These are phyloP conservation scores for Macrosiphum euphorbiae DNA, from an alignment of 2,888 invertebrate genomes.

Conservation along the genomic window DNA sequence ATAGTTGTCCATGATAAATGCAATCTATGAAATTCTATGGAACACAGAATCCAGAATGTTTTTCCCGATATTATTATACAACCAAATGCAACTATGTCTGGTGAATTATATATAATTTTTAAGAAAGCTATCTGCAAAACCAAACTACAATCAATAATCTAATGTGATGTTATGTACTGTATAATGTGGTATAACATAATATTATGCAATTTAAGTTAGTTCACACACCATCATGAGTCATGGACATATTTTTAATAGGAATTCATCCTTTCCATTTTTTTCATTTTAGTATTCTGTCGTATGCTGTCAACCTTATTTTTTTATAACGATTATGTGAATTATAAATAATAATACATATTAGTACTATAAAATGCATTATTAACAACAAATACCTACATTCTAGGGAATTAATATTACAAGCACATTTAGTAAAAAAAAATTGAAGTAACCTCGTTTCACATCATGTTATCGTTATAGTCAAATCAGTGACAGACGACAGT, in stretches of 20 bases:
- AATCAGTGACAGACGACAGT: neutral
- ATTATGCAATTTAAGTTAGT: neutral
- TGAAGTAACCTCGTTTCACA: neutral
- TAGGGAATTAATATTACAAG: neutral
- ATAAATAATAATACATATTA: neutral
- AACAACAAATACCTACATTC: neutral
- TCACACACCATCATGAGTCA: neutral
- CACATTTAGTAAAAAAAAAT: neutral
- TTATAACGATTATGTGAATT: neutral
- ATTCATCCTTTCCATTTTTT: neutral
- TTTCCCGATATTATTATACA: neutral
- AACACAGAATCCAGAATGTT: neutral
- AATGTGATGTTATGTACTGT: neutral
- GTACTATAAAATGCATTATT: neutral
- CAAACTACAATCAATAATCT: neutral
- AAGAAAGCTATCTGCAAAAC: neutral
- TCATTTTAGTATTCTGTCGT: neutral
- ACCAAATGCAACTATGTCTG: neutral
- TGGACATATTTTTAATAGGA: neutral
- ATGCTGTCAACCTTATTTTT: neutral
- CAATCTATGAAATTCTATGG: neutral
- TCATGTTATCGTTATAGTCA: neutral
- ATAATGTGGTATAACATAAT: neutral
- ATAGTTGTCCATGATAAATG: neutral
- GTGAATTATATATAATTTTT: neutral